Percentiles rank a stretch among this genome's conserved stretches.
These are phyloP conservation scores for Rhizoglyphus robini DNA, from an alignment of 1,140 invertebrate species.

Conservation along the genomic window DNA sequence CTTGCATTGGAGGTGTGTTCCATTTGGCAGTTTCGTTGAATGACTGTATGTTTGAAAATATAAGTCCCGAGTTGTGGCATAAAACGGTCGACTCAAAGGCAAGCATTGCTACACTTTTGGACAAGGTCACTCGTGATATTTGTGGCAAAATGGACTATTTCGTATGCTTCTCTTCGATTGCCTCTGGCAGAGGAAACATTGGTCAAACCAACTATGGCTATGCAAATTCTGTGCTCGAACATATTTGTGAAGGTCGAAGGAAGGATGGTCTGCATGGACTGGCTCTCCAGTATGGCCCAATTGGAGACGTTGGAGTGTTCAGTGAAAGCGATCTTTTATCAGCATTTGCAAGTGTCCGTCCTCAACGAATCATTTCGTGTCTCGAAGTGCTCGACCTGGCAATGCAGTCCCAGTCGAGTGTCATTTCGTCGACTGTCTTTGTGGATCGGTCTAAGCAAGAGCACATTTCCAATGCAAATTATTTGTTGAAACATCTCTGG, in stretches of 20 bases:
- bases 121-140: constrained; percentile 40
- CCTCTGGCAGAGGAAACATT: constrained; percentile 80
- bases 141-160: constrained; percentile 74
- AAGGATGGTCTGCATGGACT: constrained; percentile 50
- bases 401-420: constrained; percentile 43
- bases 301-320: constrained; percentile 84
- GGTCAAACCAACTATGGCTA: constrained; percentile 87
- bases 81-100: constrained; percentile 49
- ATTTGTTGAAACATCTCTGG: constrained; percentile 32
- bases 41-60: constrained; percentile 67
- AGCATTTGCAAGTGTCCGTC: constrained; percentile 77
- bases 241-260: constrained; percentile 43
- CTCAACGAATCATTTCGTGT: constrained; percentile 79
- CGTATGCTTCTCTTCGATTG: constrained; percentile 85
- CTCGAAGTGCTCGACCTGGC: constrained; percentile 69
- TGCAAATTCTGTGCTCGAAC: constrained; percentile 90
- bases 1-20: constrained; percentile 84
- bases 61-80: constrained; percentile 62
- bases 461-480: constrained; percentile 29
- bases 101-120: constrained; percentile 54
- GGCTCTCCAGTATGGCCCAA: constrained; percentile 92
- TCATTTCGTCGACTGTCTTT: constrained; percentile 24
- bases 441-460: constrained; percentile 44
- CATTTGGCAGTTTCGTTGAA: constrained; percentile 52
- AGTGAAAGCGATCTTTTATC: constrained; percentile 62